A percentile compares a stretch with the other conserved stretches of the same genome.
Conservation (phyloP, 2,113 vertebrate species). For the Silurus meridionalis region DNA sequence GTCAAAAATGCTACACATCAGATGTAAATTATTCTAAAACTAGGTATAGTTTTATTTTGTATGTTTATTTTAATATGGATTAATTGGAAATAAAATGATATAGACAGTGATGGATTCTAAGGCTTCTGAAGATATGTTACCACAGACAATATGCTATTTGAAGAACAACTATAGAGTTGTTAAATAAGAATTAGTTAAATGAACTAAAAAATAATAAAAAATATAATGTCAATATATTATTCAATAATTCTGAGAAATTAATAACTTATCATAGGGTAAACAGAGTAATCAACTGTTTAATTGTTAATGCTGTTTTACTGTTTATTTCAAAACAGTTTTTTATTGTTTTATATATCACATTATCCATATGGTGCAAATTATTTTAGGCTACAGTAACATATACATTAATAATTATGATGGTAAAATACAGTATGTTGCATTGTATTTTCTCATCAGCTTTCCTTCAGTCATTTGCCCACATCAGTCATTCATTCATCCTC, state of each 20-base stretch:
- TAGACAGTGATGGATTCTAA: background rate
- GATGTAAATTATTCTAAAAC: background rate
- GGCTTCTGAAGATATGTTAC: background rate
- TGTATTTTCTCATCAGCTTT: background rate
- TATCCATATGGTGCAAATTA: background rate
- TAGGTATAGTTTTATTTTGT: background rate
- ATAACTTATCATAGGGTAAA: background rate
- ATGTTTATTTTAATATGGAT: background rate
- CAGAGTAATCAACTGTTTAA: background rate
- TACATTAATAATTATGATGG: background rate
- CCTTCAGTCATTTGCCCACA: constrained; percentile 29
- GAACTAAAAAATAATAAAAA: no score
- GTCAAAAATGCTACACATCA: background rate
- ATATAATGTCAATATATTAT: no score
- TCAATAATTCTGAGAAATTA: background rate
- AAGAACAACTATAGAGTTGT: no score
- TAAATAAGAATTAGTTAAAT: no score
- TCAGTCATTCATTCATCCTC: constrained; percentile 64
- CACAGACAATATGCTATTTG: background rate
- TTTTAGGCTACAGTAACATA: background rate
- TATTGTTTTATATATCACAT: background rate
- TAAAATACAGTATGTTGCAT: background rate
- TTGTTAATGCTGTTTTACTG: background rate
- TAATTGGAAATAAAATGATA: background rate
- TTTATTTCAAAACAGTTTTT: background rate